These are phyloP conservation scores for Norana najaformis DNA, from an alignment of 2,888 invertebrate species.

Conservation along the genomic window DNA sequence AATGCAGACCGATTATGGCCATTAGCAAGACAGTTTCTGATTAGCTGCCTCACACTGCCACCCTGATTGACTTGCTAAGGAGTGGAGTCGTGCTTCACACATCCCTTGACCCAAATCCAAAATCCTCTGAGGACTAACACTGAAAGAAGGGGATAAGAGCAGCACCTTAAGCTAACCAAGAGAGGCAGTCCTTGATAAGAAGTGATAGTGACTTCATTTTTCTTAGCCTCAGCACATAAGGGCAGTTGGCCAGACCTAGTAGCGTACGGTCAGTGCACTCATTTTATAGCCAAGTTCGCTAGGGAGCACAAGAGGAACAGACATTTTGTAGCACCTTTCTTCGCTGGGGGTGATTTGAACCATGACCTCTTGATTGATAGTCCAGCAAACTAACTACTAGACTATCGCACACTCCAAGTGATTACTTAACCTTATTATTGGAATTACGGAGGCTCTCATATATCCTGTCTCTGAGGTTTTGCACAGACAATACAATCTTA, in stretches of 20 bases:
- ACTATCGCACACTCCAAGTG: too few relatives aligned
- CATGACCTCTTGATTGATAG: not conserved
- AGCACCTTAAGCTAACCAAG: not conserved
- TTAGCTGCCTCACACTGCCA: not conserved
- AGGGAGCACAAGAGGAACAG: not conserved
- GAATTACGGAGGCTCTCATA: not conserved
- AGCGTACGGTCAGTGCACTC: too few relatives aligned
- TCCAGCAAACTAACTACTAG: not conserved
- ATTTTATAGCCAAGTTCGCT: too few relatives aligned
- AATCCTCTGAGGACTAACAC: not conserved
- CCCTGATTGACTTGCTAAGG: not conserved
- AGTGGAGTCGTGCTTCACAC: not conserved
- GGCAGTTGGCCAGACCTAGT: too few relatives aligned
- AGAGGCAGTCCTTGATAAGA: not conserved
- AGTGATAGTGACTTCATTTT: not conserved
- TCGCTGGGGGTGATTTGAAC: not conserved
- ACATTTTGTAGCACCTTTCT: not conserved
- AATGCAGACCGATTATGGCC: not conserved
- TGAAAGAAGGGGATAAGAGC: not conserved
- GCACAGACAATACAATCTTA: not conserved
- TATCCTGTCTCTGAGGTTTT: not conserved
- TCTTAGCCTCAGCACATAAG: too few relatives aligned
- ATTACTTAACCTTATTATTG: too few relatives aligned
- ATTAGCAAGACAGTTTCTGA: not conserved
- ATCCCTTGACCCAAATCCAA: not conserved